Conservation (phyloP, 2,113 vertebrate species). For the Galeopterus variegatus region DNA sequence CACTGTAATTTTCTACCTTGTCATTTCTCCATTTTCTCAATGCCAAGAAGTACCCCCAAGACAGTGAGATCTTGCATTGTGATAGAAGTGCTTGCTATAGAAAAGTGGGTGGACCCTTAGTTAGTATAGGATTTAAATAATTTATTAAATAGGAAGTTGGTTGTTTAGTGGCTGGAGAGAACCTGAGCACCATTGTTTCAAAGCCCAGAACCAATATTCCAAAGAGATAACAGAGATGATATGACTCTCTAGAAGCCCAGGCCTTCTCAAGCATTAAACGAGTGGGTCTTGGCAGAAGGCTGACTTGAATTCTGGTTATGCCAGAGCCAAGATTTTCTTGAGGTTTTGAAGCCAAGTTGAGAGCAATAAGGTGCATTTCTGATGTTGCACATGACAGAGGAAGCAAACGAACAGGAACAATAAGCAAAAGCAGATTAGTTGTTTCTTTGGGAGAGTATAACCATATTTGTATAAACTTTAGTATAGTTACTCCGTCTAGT, state of each 20-base stretch:
- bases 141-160: constrained; percentile 83
- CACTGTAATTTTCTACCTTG: constrained; percentile 64
- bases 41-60: constrained; percentile 21
- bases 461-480: constrained; percentile 63
- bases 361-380: constrained; percentile 26
- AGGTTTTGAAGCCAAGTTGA: constrained; percentile 55
- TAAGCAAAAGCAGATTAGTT: constrained; percentile 81
- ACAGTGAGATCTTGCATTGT: constrained; percentile 69
- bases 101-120: constrained; percentile 53
- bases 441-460: constrained; percentile 76
- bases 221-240: constrained; percentile 61
- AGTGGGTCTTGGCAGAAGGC: background rate
- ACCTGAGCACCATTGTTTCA: constrained; percentile 63
- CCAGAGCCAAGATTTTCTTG: background rate
- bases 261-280: constrained; percentile 52
- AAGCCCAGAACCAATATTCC: constrained; percentile 55
- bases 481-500: constrained; percentile 76
- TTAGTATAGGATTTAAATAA: constrained; percentile 67
- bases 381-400: constrained; percentile 57
- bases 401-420: constrained; percentile 70
- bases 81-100: constrained; percentile 67
- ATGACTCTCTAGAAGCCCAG: constrained; percentile 29
- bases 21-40: constrained; percentile 61
- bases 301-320: constrained; percentile 63
- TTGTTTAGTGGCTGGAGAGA: constrained; percentile 69